Evolutionary conservation across 2,888 invertebrate genomes (phyloP).

Genomic region (Eurois occulta): DNA sequence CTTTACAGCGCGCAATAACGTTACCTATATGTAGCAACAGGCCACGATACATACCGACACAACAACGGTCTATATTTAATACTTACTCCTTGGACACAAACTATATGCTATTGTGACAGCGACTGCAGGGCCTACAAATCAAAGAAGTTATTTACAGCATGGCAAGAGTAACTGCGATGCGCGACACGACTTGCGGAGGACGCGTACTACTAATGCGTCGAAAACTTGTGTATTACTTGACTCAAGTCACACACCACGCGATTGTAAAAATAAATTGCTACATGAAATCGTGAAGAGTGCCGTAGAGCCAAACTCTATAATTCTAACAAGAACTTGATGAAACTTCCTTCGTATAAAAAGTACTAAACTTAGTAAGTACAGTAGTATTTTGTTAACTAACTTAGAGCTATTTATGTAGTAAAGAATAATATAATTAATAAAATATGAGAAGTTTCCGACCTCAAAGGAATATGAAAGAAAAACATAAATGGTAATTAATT

Average conservation of each 20-base stretch:
- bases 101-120: neutral
- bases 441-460: constrained; percentile 32
- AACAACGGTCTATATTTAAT: neutral
- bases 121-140: neutral
- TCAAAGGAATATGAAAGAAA: constrained; percentile 20
- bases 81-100: neutral
- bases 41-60: neutral
- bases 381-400: neutral
- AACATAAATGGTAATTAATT: constrained; percentile 9
- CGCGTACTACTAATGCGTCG: neutral
- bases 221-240: too few species aligned
- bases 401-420: constrained; percentile 1
- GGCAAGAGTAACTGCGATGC: neutral
- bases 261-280: neutral
- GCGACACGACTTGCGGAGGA: neutral
- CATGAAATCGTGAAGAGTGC: neutral
- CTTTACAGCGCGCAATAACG: neutral
- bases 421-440: constrained; percentile 1
- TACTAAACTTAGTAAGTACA: constrained; percentile 10
- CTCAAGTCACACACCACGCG: too few species aligned
- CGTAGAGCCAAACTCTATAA: neutral
- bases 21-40: neutral
- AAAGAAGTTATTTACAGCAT: neutral
- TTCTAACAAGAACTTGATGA: constrained; percentile 5
- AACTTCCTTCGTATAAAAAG: neutral